A percentile compares a stretch with the other conserved stretches of the same genome.
Conservation (phyloP, 2,797 vertebrate genomes). For the Tragelaphus eurycerus region DNA sequence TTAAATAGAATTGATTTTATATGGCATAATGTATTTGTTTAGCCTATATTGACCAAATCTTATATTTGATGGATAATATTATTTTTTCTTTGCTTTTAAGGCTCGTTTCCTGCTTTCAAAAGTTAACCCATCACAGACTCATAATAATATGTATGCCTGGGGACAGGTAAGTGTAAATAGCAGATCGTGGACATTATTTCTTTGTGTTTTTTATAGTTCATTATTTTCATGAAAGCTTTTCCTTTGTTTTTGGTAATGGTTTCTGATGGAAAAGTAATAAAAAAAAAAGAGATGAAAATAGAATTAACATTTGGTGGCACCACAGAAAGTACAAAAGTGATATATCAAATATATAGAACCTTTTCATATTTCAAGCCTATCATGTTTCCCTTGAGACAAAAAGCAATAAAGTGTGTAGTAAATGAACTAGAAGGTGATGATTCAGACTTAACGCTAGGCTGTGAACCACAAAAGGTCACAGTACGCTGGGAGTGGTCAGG, state of each 20-base stretch:
- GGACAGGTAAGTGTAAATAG: slow-evolving; percentile 90
- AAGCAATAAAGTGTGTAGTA: neutral
- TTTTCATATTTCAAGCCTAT: slow-evolving; percentile 1
- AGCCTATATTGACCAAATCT: neutral
- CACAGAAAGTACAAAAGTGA: slow-evolving; percentile 15
- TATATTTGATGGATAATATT: slow-evolving; percentile 49
- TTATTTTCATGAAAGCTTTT: slow-evolving; percentile 24
- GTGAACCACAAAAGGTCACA: neutral
- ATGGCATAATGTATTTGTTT: slow-evolving; percentile 11
- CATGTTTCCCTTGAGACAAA: neutral
- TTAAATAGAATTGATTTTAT: slow-evolving; percentile 43
- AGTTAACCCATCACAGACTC: slow-evolving; percentile 98
- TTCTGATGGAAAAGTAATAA: neutral
- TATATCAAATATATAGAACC: slow-evolving; percentile 9
- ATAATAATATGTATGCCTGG: slow-evolving; percentile 98
- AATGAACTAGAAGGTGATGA: neutral
- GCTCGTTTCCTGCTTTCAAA: slow-evolving; percentile 98
- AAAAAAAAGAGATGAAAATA: slow-evolving; percentile 54
- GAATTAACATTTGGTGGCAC: slow-evolving; percentile 35
- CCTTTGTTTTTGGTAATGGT: neutral
- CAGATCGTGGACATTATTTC: slow-evolving; percentile 44
- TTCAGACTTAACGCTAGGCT: neutral
- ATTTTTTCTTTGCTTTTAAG: slow-evolving; percentile 80
- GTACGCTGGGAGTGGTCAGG: neutral
- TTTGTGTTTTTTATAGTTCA: neutral